These are phyloP conservation scores for Omphaloscelis lunosa DNA, from an alignment of 2,888 invertebrate species.

Conservation along the genomic window DNA sequence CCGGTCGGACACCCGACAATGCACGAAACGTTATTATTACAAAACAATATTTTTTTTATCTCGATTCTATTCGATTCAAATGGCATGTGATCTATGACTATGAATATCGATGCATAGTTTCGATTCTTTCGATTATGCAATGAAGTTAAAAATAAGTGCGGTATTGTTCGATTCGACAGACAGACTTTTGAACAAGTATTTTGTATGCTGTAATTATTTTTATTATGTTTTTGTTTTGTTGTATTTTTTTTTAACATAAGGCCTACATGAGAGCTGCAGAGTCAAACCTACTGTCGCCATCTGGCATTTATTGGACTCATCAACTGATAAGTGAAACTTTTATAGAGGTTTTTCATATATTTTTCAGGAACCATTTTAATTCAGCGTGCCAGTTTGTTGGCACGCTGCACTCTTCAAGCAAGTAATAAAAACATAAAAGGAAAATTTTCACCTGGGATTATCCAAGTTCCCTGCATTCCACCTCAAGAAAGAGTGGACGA, in stretches of 20 bases:
- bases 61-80: slow-evolving; percentile 61
- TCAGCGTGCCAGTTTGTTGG: not conserved
- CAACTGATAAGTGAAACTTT: not conserved
- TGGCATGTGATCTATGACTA: slow-evolving; percentile 66
- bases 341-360: not conserved
- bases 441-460: not conserved
- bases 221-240: not conserved
- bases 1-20: slow-evolving; percentile 63
- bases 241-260: not conserved
- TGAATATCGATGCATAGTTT: slow-evolving; percentile 42
- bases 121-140: slow-evolving; percentile 51
- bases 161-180: slow-evolving; percentile 33
- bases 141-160: slow-evolving; percentile 22
- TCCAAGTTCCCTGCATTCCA: not conserved
- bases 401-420: not conserved
- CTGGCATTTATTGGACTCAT: no score
- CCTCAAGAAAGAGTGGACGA: no score
- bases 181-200: slow-evolving; percentile 10
- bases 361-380: not conserved
- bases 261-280: no score
- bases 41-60: slow-evolving; percentile 66
- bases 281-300: not conserved
- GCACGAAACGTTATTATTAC: slow-evolving; percentile 64
- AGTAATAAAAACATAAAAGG: not conserved
- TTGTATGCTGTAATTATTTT: not conserved